Percentiles rank a stretch among this genome's conserved stretches.
Evolutionary conservation across 2,113 vertebrate genomes (phyloP).

Genomic region (Vidua chalybeata): DNA sequence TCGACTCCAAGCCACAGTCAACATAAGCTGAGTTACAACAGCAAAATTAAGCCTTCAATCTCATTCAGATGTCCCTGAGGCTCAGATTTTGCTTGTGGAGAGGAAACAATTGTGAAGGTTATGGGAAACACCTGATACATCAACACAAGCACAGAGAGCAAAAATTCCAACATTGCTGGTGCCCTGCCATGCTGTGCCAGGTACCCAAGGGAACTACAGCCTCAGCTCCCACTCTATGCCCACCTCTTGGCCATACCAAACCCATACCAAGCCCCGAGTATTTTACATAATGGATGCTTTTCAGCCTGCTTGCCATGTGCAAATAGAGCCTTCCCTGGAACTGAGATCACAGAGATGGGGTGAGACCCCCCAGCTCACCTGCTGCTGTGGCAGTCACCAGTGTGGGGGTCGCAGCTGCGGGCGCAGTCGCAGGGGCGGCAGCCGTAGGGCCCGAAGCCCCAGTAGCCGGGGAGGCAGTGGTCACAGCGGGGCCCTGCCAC

Average conservation of each 20-base stretch:
- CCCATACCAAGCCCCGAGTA: not conserved
- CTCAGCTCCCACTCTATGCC: not conserved
- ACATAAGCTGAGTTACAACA: not conserved
- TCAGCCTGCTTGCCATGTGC: fast-evolving
- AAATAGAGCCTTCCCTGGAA: no score
- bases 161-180: fast-evolving
- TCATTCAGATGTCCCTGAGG: not conserved
- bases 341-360: fast-evolving
- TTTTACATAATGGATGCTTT: not conserved
- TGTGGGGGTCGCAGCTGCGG: constrained; percentile 88
- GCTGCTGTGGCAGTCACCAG: constrained; percentile 85
- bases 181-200: not conserved
- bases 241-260: not conserved
- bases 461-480: constrained; percentile 93
- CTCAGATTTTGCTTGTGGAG: not conserved
- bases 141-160: not conserved
- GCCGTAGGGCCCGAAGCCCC: constrained; percentile 90
- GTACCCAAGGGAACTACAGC: not conserved
- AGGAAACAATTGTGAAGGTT: not conserved
- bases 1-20: not conserved
- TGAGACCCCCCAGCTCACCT: constrained; percentile 72
- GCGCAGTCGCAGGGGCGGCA: constrained; percentile 92
- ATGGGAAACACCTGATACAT: not conserved
- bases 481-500: constrained; percentile 88
- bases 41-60: not conserved